These are phyloP conservation scores for Solenopsis fugax DNA, from an alignment of 1,140 invertebrate genomes.

Conservation along the genomic window DNA sequence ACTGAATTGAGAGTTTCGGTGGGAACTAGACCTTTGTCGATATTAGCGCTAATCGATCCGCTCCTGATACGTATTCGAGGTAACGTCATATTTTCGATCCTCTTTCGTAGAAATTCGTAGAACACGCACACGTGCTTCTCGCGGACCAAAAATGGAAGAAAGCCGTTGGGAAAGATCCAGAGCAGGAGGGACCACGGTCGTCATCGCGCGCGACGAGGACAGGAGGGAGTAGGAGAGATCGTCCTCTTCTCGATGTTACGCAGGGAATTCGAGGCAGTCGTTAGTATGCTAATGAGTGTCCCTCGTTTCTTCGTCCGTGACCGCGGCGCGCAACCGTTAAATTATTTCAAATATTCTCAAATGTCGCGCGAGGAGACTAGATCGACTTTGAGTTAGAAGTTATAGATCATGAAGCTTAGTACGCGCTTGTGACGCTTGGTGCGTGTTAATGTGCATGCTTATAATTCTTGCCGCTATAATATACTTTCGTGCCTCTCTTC, in stretches of 20 bases:
- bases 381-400: neutral
- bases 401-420: neutral
- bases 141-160: constrained; percentile 70
- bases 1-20: no score
- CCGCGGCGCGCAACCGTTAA: constrained; percentile 74
- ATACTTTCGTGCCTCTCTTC: constrained; percentile 46
- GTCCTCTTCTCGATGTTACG: constrained; percentile 78
- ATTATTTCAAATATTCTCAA: constrained; percentile 84
- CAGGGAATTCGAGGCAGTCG: constrained; percentile 81
- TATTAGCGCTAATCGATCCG: neutral
- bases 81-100: constrained; percentile 50
- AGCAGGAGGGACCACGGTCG: constrained; percentile 28
- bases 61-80: neutral
- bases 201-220: neutral
- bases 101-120: constrained; percentile 53
- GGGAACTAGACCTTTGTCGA: no score
- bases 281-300: constrained; percentile 85
- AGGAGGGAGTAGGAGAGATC: constrained; percentile 13
- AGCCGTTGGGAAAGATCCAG: constrained; percentile 46
- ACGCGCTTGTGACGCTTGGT: neutral
- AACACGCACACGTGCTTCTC: constrained; percentile 9
- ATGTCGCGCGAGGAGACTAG: constrained; percentile 52
- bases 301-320: constrained; percentile 66
- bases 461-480: constrained; percentile 65
- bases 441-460: neutral